A percentile compares a stretch with the other conserved stretches of the same genome.
Conservation (phyloP, 2,888 invertebrate species). For the Scaptomyza polygonia region DNA sequence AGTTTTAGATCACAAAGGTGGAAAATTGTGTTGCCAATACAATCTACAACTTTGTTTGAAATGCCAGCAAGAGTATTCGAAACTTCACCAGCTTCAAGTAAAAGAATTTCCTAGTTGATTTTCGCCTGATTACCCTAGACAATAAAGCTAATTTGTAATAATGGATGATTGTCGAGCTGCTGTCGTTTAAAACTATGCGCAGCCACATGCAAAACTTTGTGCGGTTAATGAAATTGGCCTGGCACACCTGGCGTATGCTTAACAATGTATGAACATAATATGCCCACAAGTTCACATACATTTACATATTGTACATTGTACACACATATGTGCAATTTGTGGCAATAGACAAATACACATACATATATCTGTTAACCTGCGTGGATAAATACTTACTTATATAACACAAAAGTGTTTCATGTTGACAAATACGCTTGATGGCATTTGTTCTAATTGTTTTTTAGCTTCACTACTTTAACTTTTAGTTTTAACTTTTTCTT, state of each 20-base stretch:
- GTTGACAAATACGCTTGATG: slow-evolving; percentile 27
- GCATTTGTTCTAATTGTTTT: slow-evolving; percentile 22
- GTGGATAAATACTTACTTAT: slow-evolving; percentile 18
- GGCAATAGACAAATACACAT: background rate
- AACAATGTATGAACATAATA: slow-evolving; percentile 39
- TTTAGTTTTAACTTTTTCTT: background rate
- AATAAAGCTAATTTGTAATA: slow-evolving; percentile 30
- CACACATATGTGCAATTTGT: no score
- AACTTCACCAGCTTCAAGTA: no score
- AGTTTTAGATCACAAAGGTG: background rate
- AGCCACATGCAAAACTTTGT: slow-evolving; percentile 43
- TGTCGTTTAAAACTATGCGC: background rate
- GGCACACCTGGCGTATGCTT: slow-evolving; percentile 33
- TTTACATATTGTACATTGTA: slow-evolving; percentile 1
- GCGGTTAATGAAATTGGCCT: slow-evolving; percentile 65
- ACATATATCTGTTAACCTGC: slow-evolving; percentile 10
- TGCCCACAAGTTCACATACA: slow-evolving; percentile 60
- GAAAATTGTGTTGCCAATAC: background rate
- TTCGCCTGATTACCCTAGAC: slow-evolving; percentile 44
- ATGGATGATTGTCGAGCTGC: slow-evolving; percentile 12
- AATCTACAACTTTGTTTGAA: background rate
- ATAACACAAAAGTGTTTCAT: slow-evolving; percentile 21
- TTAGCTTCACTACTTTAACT: slow-evolving; percentile 11
- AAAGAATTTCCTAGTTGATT: background rate
- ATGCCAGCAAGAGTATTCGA: background rate